Evolutionary conservation across 1,140 invertebrate genomes (phyloP).

Genomic region (Antheraea pernyi): DNA sequence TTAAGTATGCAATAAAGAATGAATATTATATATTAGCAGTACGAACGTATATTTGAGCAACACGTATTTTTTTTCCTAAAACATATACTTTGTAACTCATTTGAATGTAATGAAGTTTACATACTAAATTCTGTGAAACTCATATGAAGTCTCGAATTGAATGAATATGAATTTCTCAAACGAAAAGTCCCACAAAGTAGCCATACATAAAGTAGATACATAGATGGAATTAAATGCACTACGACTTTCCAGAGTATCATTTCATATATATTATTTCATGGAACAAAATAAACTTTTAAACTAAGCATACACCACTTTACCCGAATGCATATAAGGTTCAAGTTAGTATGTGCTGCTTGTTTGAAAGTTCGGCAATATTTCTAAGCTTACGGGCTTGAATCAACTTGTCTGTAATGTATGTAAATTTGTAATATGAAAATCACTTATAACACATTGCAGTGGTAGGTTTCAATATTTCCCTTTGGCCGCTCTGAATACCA

Average conservation of each 20-base stretch:
- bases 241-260: conserved; percentile 20
- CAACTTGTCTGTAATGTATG: conserved; percentile 29
- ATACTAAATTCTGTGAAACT: neutral
- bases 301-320: conserved; percentile 7
- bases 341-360: neutral
- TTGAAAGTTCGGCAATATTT: neutral
- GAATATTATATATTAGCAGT: too few species aligned
- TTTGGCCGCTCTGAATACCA: too few species aligned
- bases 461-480: too few species aligned
- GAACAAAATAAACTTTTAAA: conserved; percentile 22
- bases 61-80: too few species aligned
- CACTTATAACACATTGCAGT: conserved; percentile 27
- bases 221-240: neutral
- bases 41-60: too few species aligned
- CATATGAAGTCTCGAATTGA: neutral
- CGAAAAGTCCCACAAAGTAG: neutral
- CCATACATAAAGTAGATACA: too few species aligned
- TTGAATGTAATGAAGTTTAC: too few species aligned
- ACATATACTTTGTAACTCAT: too few species aligned
- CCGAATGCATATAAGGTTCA: conserved; percentile 3
- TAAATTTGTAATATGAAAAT: conserved; percentile 28
- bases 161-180: neutral
- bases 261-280: conserved; percentile 25
- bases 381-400: neutral
- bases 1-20: too few species aligned